These are phyloP conservation scores for Epinephelus moara DNA, from an alignment of 2,113 vertebrate genomes.

Conservation along the genomic window DNA sequence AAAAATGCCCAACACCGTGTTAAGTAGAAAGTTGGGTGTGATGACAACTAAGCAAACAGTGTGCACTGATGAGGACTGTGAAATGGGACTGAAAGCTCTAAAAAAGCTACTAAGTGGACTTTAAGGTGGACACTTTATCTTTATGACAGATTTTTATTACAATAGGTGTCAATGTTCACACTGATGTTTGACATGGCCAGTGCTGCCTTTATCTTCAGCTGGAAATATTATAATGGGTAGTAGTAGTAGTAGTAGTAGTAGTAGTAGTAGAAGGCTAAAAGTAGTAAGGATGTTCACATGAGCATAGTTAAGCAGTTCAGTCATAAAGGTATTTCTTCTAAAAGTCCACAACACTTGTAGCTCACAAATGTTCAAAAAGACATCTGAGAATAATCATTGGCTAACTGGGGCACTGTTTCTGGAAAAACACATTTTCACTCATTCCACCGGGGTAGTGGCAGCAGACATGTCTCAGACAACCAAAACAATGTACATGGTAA, in stretches of 20 bases:
- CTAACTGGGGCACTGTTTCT: neutral
- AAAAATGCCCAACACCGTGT: neutral
- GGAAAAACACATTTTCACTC: neutral
- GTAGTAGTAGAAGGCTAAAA: neutral
- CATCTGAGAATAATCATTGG: neutral
- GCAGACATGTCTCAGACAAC: neutral
- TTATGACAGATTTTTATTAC: neutral
- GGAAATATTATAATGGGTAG: too few species aligned
- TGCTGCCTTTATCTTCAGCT: neutral
- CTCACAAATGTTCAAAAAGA: too few species aligned
- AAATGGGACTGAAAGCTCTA: too few species aligned
- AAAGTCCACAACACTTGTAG: too few species aligned
- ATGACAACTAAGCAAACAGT: neutral
- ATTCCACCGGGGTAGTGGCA: neutral
- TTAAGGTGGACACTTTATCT: neutral
- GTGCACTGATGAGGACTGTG: too few species aligned
- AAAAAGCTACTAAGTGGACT: neutral
- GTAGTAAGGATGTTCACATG: neutral
- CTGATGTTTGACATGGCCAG: neutral
- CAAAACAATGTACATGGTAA: neutral
- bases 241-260: too few species aligned
- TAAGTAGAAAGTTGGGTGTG: neutral
- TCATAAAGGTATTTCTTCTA: too few species aligned
- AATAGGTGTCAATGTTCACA: neutral
- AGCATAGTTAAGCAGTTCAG: neutral